Evolutionary conservation across 2,888 invertebrate species (phyloP), one percentile per base, ranked within the genome.

Genomic region (Noctua pronuba): DNA sequence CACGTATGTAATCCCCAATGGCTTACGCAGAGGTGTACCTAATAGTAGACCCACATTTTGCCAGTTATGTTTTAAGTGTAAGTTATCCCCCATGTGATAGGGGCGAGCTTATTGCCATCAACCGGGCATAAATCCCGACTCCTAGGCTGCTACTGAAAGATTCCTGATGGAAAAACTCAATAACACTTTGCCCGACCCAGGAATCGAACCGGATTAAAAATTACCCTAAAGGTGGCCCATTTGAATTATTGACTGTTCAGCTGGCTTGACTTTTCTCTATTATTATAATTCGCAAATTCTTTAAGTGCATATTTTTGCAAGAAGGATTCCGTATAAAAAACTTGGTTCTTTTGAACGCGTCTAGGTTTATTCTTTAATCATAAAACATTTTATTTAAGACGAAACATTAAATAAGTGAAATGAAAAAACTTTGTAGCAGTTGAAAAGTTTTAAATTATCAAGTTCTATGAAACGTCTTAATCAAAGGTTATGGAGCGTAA

Each of bases 341-440:
- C 35, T 8, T 31, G 18, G 0, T n/a, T 1, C 13, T 49, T 16
- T 3, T 16, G 8, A 18, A 49, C 16, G 0, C 52, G 10, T 28
- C 4, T 8, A 28, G 8, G 28, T 18, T n/a, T 6, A 44, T 24
- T 35, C 2, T 58, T 31, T 8, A 46, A 60, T 67, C 1, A 16
- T 16, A 31, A 67, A 67, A 68, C 41, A 24, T 49, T 31, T 55
- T n/a, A 28, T 44, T 58, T 16, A 75, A 28, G 24, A 44, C 16
- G 13, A 35, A 75, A 55, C 64, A 68, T 58, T 58, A 58, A 65
- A n/a, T 65, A 75, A 69, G 58, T 52, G 35, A 52, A 70, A 82
- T 46, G 44, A 82, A 76, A 82, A 80, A 67, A 77, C 60, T 82
- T 82, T 44, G 10, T 24, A 71, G 46, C 24, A 35, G 35, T 64